These are phyloP conservation scores for Calephelis perditalis DNA, from an alignment of 2,888 invertebrate species.

Conservation along the genomic window DNA sequence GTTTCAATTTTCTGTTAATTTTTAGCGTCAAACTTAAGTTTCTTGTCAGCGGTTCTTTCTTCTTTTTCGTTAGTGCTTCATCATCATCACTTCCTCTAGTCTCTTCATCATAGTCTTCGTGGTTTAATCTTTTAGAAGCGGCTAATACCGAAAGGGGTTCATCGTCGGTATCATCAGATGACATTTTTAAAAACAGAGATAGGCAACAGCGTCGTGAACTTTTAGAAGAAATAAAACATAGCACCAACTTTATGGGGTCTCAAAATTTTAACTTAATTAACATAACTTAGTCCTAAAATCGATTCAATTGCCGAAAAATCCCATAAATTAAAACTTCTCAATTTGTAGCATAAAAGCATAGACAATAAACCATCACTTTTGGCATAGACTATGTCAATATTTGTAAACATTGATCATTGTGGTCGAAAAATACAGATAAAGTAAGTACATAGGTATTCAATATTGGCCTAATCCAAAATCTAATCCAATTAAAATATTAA, in stretches of 20 bases:
- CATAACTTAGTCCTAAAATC: too few relatives aligned
- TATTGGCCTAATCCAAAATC: too few relatives aligned
- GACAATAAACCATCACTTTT: too few relatives aligned
- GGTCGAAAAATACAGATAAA: too few relatives aligned
- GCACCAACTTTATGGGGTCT: too few relatives aligned
- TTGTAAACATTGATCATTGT: neutral
- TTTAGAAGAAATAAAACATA: conserved; percentile 1
- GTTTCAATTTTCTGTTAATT: conserved; percentile 34
- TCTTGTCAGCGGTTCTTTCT: conserved; percentile 34
- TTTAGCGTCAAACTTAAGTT: conserved; percentile 34
- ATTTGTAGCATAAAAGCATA: neutral
- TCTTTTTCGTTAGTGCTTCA: conserved; percentile 34
- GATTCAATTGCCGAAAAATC: too few relatives aligned
- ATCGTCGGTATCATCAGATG: conserved; percentile 65
- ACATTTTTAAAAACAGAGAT: conserved; percentile 32
- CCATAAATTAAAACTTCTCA: neutral
- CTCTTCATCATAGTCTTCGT: conserved; percentile 34
- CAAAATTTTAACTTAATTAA: neutral
- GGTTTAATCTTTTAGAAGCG: conserved; percentile 47
- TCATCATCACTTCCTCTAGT: conserved; percentile 27
- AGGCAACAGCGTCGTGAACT: neutral
- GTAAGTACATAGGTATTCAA: too few relatives aligned
- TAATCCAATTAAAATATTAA: too few relatives aligned
- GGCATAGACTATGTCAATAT: neutral
- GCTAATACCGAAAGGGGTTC: conserved; percentile 64